Evolutionary conservation across 2,888 invertebrate species (phyloP), one percentile per base, ranked within the genome.

Genomic region (Capitulum mitella): DNA sequence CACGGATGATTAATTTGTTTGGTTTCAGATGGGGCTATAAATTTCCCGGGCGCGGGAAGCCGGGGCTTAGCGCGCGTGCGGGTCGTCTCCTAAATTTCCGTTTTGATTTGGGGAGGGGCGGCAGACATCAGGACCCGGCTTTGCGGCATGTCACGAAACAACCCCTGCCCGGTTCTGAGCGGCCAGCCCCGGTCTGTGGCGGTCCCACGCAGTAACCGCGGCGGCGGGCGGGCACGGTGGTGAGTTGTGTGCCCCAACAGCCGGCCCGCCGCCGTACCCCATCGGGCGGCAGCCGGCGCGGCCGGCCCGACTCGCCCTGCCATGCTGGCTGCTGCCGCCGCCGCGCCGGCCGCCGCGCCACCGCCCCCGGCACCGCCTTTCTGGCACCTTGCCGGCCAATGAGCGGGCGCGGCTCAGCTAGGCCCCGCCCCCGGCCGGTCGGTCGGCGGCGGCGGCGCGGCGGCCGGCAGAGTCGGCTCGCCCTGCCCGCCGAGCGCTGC

Each of bases 1-100:
- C 40, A n/a, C 26, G 26, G 40, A 40, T 40, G 70, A 70, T 70
- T 70, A 37, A 70, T 70, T 70, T 70, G 70, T 70, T 70, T 70
- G 70, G 70, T 70, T 70, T 70, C 40, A 40, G 70, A 40, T 40
- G 70, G 37, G 40, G 70, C 70, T 5, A 70, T 70, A 40, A 70
- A 70, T 70, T 70, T 37, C 22, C 26, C 70, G 70, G 22, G 22
- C 40, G 34, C n/a, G 58, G n/a, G 19, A 37, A 26, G 22, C 70
- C 70, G n/a, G 29, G 3, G 32, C 70, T n/a, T n/a, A n/a, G n/a
- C n/a, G n/a, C n/a, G n/a, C n/a, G n/a, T 26, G 70, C 40, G 22
- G 37, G 40, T 37, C 26, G 70, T 29, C 70, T 70, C 37, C 37
- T 70, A 40, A 70, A 70, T 70, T 10, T 22, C 70, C 19, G 19